phyloP scores from a whole-genome alignment of 2,113 vertebrate genomes.

The Condylura cristata region DNA sequence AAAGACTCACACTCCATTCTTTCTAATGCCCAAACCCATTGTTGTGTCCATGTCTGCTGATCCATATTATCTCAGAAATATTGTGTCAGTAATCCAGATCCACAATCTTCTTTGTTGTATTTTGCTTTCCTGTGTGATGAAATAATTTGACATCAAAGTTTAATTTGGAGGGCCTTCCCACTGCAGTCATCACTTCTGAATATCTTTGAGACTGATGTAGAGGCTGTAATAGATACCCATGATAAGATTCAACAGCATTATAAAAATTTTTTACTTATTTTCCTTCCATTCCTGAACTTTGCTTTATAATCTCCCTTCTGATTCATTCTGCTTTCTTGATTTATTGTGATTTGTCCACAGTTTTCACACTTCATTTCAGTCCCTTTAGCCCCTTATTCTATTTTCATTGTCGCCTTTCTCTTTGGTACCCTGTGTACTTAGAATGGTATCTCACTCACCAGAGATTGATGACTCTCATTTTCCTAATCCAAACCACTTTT shows the following conservation, averaged over 20 bases:
- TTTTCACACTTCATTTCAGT: constrained; percentile 2
- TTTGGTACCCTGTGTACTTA: neutral
- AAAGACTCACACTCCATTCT: neutral
- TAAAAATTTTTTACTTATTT: neutral
- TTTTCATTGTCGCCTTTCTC: neutral
- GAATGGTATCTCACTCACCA: neutral
- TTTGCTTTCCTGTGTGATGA: neutral
- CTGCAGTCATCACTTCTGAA: neutral
- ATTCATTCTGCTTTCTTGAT: neutral
- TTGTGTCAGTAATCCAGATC: neutral
- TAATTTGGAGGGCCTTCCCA: neutral
- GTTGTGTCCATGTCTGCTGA: neutral
- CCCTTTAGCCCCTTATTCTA: neutral
- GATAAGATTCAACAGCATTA: neutral
- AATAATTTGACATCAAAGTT: neutral
- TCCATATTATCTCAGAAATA: neutral
- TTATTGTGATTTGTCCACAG: neutral
- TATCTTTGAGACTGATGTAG: neutral
- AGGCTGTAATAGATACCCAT: neutral
- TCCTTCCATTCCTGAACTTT: neutral
- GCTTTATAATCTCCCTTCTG: neutral
- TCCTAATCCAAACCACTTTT: neutral
- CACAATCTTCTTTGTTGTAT: neutral
- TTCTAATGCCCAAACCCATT: neutral
- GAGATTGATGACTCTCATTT: neutral